Evolutionary conservation across 2,797 vertebrate genomes (phyloP).

Genomic region (Sebastes miniatus): DNA sequence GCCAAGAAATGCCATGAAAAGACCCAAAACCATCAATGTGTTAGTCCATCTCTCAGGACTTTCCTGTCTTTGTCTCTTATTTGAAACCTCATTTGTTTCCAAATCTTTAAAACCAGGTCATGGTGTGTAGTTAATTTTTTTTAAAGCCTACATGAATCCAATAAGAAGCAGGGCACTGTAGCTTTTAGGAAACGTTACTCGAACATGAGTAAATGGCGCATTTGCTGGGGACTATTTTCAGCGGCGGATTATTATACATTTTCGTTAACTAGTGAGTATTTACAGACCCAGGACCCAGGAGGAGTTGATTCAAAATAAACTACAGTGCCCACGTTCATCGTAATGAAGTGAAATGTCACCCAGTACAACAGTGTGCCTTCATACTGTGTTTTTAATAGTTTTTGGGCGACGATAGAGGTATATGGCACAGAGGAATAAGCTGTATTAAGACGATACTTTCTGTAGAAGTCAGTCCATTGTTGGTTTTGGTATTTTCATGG

Average conservation of each 20-base stretch:
- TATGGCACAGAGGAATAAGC: neutral
- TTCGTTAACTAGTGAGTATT: neutral
- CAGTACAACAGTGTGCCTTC: neutral
- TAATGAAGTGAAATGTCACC: neutral
- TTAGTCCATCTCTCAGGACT: neutral
- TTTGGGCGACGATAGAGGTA: neutral
- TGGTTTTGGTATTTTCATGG: neutral
- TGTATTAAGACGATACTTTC: neutral
- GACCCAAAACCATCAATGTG: neutral
- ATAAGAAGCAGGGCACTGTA: neutral
- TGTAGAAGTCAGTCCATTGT: neutral
- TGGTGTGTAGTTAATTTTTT: neutral
- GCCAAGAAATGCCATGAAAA: neutral
- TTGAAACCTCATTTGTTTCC: neutral
- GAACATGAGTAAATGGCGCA: neutral
- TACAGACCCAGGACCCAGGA: neutral
- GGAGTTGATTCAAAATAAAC: neutral
- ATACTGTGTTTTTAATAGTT: neutral
- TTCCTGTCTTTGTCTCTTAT: neutral
- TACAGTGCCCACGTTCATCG: neutral
- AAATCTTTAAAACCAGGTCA: neutral
- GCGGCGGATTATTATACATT: neutral
- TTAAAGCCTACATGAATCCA: neutral
- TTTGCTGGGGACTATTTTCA: neutral
- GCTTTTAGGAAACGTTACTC: neutral